These are phyloP conservation scores for Diuraphis noxia DNA, from an alignment of 1,140 invertebrate species.

Conservation along the genomic window DNA sequence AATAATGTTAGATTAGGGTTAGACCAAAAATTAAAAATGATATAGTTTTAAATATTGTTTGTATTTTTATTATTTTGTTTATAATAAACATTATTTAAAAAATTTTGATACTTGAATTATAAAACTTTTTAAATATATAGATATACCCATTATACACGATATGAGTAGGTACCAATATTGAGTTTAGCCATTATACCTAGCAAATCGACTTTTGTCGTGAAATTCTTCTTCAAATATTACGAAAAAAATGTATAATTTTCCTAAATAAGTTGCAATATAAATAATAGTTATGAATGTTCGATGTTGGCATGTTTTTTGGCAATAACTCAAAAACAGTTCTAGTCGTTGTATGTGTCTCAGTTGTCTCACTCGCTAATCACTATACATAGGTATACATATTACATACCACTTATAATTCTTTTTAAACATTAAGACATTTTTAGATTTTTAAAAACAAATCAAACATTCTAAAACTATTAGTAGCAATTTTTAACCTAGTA, in stretches of 20 bases:
- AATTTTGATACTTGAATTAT: not conserved
- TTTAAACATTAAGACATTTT: not conserved
- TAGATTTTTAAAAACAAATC: not conserved
- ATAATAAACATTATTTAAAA: not conserved
- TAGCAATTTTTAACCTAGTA: not conserved
- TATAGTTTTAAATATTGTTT: not conserved
- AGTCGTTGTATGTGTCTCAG: not conserved
- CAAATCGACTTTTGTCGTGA: not conserved
- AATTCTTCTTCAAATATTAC: not conserved
- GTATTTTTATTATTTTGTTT: not conserved
- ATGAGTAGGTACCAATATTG: not conserved
- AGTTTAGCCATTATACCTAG: too few species aligned
- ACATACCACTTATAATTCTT: not conserved
- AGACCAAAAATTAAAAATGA: not conserved
- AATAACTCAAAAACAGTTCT: not conserved
- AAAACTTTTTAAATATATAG: too few species aligned
- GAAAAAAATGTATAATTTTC: not conserved
- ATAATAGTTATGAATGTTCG: constrained; percentile 6
- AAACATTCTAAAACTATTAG: not conserved
- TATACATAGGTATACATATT: too few species aligned
- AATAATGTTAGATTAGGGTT: too few species aligned
- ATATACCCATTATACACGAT: not conserved
- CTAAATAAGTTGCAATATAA: not conserved
- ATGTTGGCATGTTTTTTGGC: constrained; percentile 6
- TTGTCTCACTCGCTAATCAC: too few species aligned